Evolutionary conservation across 1,140 invertebrate species (phyloP).

Genomic region (Eupristina koningsbergeri): DNA sequence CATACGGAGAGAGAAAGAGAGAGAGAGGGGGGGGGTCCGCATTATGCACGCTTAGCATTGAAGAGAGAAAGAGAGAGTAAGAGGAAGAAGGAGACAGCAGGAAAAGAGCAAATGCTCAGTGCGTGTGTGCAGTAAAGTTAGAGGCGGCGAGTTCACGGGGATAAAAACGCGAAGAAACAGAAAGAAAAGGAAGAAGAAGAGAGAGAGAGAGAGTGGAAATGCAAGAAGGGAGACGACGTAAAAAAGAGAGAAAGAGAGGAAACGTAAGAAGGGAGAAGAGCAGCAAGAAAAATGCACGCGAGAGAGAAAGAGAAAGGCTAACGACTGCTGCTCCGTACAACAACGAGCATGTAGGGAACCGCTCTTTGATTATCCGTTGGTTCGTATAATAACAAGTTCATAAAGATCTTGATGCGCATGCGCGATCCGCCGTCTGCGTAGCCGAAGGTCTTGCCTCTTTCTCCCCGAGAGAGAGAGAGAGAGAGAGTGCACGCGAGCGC

Average conservation of each 20-base stretch:
- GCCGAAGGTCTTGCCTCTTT: slow-evolving; percentile 19
- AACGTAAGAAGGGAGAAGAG: slow-evolving; percentile 36
- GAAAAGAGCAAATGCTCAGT: slow-evolving; percentile 20
- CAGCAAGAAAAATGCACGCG: slow-evolving; percentile 6
- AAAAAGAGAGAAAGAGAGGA: slow-evolving; percentile 20
- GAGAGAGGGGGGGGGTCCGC: neutral
- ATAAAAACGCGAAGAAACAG: neutral
- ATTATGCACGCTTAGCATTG: too few relatives aligned
- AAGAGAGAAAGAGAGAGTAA: neutral
- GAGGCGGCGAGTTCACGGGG: slow-evolving; percentile 11
- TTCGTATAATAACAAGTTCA: slow-evolving; percentile 71
- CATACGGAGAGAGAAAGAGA: neutral
- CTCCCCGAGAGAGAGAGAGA: neutral
- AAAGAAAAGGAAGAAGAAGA: neutral
- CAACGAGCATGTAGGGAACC: slow-evolving; percentile 55
- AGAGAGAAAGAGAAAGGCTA: slow-evolving; percentile 48
- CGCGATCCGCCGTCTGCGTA: slow-evolving; percentile 46
- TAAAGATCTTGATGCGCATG: slow-evolving; percentile 68
- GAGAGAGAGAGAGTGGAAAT: slow-evolving; percentile 7
- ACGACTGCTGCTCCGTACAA: slow-evolving; percentile 46
- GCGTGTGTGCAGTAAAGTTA: slow-evolving; percentile 32
- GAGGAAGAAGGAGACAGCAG: slow-evolving; percentile 10
- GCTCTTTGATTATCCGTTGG: slow-evolving; percentile 70
- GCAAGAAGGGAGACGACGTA: slow-evolving; percentile 18
- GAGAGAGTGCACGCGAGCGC: slow-evolving; percentile 12